phyloP scores from a whole-genome alignment of 2,113 vertebrate species.

The Atrichornis clamosus region DNA sequence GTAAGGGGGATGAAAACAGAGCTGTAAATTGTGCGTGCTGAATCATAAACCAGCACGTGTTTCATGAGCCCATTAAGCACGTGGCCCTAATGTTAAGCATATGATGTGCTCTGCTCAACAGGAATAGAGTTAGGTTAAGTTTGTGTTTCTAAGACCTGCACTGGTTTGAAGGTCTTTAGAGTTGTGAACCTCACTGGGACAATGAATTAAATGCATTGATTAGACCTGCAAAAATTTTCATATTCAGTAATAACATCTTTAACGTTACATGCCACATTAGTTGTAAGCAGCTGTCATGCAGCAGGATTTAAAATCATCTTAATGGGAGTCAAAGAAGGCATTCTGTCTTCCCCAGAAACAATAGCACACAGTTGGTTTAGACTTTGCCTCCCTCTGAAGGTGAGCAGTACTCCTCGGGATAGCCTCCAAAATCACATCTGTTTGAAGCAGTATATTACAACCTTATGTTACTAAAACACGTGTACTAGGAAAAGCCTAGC shows the following conservation, averaged over 20 bases:
- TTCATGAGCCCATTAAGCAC: neutral
- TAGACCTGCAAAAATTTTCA: slow-evolving; percentile 3
- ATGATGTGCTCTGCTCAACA: neutral
- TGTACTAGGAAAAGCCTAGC: slow-evolving; percentile 7
- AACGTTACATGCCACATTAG: neutral
- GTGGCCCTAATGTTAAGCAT: neutral
- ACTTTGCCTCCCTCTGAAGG: neutral
- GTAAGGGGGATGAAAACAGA: neutral
- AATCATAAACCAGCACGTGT: neutral
- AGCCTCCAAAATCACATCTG: slow-evolving; percentile 16
- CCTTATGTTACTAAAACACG: neutral
- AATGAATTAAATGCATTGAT: neutral
- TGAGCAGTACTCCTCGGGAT: neutral
- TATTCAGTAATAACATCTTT: neutral
- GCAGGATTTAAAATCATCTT: neutral
- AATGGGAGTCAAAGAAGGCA: neutral
- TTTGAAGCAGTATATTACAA: neutral
- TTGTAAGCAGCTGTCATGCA: neutral
- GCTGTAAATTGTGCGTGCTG: neutral
- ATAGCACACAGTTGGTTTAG: neutral
- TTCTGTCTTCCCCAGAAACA: neutral
- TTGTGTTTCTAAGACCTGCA: neutral
- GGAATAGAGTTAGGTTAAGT: neutral
- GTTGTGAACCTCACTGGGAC: neutral
- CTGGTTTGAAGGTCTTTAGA: neutral